phyloP scores from a whole-genome alignment of 2,888 invertebrate genomes.

The Lepidonotus clava region DNA sequence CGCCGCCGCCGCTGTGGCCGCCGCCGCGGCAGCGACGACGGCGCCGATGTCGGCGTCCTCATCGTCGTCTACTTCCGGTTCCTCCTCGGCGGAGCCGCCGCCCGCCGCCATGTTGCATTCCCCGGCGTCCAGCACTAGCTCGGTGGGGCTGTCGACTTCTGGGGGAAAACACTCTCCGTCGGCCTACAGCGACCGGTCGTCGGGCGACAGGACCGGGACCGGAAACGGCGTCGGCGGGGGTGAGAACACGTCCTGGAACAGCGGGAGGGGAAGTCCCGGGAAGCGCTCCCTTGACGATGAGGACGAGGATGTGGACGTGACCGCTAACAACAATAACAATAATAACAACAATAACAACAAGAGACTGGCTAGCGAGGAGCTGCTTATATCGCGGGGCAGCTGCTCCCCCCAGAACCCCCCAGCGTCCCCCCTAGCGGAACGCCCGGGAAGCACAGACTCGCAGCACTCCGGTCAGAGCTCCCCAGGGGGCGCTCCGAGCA shows the following conservation, averaged over 20 bases:
- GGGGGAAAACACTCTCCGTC: conserved; percentile 31
- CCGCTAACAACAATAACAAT: too few species aligned
- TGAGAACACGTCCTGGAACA: neutral
- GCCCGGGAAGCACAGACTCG: conserved; percentile 14
- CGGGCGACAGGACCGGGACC: neutral
- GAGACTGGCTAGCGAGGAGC: too few species aligned
- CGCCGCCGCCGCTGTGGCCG: neutral
- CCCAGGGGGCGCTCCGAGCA: neutral
- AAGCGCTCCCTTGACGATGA: conserved; percentile 46
- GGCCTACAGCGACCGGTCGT: conserved; percentile 3
- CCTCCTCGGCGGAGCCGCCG: neutral
- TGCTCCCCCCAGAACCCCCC: neutral
- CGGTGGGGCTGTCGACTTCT: neutral
- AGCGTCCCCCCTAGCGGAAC: neutral
- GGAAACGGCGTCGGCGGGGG: neutral
- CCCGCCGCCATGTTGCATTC: conserved; percentile 18
- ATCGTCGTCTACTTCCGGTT: neutral
- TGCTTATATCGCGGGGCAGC: too few species aligned
- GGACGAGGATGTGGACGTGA: neutral
- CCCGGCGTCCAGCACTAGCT: conserved; percentile 53
- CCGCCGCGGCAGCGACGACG: neutral
- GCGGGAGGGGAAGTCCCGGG: conserved; percentile 19
- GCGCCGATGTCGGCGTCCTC: neutral
- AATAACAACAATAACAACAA: too few species aligned
- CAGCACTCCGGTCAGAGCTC: conserved; percentile 31